Evolutionary conservation across 2,797 vertebrate species (phyloP).

Genomic region (Tarsius wallacei): DNA sequence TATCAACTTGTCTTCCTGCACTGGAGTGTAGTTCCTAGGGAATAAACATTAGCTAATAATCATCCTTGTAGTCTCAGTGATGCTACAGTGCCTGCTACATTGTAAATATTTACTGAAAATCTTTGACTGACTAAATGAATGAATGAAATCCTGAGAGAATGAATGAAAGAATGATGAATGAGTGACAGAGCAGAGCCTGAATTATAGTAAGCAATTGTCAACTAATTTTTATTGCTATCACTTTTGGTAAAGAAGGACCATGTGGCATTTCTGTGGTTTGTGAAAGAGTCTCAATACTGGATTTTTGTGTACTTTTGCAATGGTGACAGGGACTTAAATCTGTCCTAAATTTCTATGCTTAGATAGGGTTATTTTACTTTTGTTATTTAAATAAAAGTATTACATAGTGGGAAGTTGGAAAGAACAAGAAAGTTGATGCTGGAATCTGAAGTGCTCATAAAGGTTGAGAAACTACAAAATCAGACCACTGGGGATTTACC

Average conservation of each 20-base stretch:
- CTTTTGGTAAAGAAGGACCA: neutral
- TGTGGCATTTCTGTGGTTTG: neutral
- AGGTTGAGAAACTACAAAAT: slow-evolving; percentile 9
- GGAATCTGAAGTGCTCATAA: neutral
- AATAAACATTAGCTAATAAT: neutral
- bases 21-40: neutral
- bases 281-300: neutral
- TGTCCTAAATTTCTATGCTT: neutral
- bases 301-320: neutral
- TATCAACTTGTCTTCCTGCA: neutral
- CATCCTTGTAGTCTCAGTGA: neutral
- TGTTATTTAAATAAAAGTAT: neutral
- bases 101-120: neutral
- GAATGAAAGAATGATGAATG: neutral
- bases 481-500: neutral
- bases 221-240: neutral
- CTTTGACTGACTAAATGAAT: neutral
- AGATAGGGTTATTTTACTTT: neutral
- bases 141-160: neutral
- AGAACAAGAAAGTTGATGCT: neutral
- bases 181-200: neutral
- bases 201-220: neutral
- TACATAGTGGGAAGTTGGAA: neutral
- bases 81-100: neutral
- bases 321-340: neutral